Conservation (phyloP, 1,140 invertebrate species). For the Solenopsis invicta region DNA sequence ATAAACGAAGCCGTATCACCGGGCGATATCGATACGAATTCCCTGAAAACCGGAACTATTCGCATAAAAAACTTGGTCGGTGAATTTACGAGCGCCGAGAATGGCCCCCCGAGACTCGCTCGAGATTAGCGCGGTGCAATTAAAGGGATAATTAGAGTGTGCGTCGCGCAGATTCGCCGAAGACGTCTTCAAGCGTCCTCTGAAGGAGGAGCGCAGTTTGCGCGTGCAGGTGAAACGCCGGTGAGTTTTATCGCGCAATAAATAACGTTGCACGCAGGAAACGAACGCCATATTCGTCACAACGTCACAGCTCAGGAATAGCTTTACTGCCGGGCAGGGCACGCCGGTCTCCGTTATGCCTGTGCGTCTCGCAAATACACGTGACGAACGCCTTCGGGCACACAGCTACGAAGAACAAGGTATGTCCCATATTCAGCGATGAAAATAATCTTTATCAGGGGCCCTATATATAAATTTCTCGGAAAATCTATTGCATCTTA, state of each 20-base stretch:
- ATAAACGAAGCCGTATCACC: constrained; percentile 30
- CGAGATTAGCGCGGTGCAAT: constrained; percentile 41
- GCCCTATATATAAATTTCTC: neutral
- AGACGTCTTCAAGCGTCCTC: neutral
- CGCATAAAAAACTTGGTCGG: neutral
- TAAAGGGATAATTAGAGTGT: constrained; percentile 60
- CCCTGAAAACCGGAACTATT: neutral
- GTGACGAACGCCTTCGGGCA: neutral
- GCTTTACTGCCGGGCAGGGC: constrained; percentile 28
- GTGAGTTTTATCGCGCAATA: constrained; percentile 69
- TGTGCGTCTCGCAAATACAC: constrained; percentile 12
- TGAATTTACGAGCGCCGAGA: neutral
- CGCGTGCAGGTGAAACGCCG: neutral
- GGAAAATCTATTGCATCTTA: neutral
- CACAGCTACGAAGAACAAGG: neutral
- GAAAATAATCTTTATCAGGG: neutral
- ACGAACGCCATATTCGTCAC: constrained; percentile 77
- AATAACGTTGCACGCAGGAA: constrained; percentile 79
- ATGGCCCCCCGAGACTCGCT: neutral
- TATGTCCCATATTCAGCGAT: neutral
- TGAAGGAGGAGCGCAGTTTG: neutral
- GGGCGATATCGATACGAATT: constrained; percentile 12
- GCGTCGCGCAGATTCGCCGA: constrained; percentile 39
- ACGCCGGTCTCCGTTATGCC: neutral
- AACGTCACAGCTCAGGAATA: constrained; percentile 72